These are phyloP conservation scores for Conger conger DNA, from an alignment of 2,113 vertebrate genomes.

Conservation along the genomic window DNA sequence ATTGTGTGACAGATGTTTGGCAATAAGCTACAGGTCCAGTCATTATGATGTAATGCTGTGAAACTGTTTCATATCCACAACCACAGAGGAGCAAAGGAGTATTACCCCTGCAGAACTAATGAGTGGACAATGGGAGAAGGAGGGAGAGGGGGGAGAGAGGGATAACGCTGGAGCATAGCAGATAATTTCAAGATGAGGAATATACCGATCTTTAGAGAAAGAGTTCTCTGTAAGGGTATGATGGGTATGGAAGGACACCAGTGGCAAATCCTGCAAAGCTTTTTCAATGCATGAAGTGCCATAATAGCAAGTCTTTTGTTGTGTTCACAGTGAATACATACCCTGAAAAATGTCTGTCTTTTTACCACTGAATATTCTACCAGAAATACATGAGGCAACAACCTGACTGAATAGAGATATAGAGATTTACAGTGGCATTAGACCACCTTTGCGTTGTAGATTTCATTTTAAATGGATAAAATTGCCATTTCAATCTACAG, in stretches of 20 bases:
- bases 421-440: too few relatives aligned
- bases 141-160: too few relatives aligned
- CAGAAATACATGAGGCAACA: neutral
- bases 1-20: neutral
- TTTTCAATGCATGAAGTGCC: too few relatives aligned
- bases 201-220: neutral
- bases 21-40: neutral
- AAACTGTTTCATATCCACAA: conserved; percentile 9
- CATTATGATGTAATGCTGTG: conserved; percentile 23
- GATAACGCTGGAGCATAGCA: too few relatives aligned
- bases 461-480: too few relatives aligned
- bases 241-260: neutral
- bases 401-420: too few relatives aligned
- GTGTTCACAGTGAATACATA: too few relatives aligned
- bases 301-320: neutral
- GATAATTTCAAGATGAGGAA: neutral
- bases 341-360: too few relatives aligned
- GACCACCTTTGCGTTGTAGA: too few relatives aligned
- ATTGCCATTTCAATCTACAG: too few relatives aligned
- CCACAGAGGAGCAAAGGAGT: conserved; percentile 3
- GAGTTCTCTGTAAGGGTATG: neutral
- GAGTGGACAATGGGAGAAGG: neutral
- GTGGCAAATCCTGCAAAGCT: neutral
- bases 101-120: neutral
- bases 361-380: neutral